A percentile compares a stretch with the other conserved stretches of the same genome.
These are phyloP conservation scores for Amphiduros pacificus DNA, from an alignment of 2,888 invertebrate genomes.

Conservation along the genomic window DNA sequence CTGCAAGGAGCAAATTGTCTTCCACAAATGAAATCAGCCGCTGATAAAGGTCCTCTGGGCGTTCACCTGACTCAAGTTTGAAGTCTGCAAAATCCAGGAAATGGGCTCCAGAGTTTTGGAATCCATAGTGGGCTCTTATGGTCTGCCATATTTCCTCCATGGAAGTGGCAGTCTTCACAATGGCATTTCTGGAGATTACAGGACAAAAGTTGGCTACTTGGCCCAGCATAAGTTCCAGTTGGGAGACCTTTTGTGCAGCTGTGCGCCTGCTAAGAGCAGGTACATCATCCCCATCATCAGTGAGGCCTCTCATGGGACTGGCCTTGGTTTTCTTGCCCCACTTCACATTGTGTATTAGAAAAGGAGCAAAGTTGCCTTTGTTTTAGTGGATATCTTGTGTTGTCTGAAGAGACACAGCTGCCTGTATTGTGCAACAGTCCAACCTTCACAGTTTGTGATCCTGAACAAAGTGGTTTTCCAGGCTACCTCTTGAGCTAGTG, in stretches of 20 bases:
- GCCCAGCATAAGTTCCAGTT: constrained; percentile 29
- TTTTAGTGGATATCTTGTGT: no score
- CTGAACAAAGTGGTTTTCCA: no score
- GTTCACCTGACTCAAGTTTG: constrained; percentile 25
- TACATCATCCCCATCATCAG: constrained; percentile 24
- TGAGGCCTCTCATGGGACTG: constrained; percentile 17
- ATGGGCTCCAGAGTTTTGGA: constrained; percentile 34
- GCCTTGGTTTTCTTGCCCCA: constrained; percentile 26
- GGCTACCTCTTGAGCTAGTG: no score
- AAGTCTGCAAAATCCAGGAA: constrained; percentile 30
- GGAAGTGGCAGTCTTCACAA: constrained; percentile 11
- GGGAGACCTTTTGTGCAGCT: no score
- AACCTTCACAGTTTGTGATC: no score
- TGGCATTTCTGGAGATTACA: constrained; percentile 14
- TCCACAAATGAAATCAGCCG: constrained; percentile 26
- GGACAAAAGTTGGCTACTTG: constrained; percentile 30
- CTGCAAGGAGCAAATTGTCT: constrained; percentile 26
- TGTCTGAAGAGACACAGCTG: no score
- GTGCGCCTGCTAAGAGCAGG: no score
- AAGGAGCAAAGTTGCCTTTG: constrained; percentile 26
- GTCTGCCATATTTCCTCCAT: constrained; percentile 20
- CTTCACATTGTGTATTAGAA: constrained; percentile 22
- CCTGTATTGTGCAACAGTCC: no score
- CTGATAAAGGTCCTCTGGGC: constrained; percentile 30
- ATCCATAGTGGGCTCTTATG: constrained; percentile 34